phyloP scores from a whole-genome alignment of 2,797 vertebrate genomes.

The Xenentodon cancila region DNA sequence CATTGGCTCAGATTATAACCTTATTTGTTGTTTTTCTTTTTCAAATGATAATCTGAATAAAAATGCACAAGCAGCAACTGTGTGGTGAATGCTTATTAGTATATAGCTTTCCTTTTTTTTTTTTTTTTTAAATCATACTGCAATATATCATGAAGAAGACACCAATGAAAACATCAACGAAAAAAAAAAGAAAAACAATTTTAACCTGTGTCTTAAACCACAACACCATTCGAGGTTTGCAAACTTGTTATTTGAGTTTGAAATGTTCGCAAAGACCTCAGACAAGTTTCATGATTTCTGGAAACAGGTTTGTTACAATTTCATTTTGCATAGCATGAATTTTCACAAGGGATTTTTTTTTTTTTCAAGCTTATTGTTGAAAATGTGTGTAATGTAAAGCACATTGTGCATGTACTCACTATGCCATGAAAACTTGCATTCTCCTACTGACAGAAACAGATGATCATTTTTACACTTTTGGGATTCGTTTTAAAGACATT shows the following conservation, averaged over 20 bases:
- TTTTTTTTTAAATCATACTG: conserved; percentile 39
- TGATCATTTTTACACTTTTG: conserved; percentile 2
- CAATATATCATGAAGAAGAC: conserved; percentile 62
- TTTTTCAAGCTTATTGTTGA: conserved; percentile 44
- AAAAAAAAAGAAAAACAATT: conserved; percentile 39
- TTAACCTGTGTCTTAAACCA: conserved; percentile 28
- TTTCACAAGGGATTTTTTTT: conserved; percentile 55
- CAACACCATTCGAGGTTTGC: conserved; percentile 45
- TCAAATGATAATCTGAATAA: conserved; percentile 54
- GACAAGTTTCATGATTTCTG: not conserved
- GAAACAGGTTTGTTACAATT: conserved; percentile 47
- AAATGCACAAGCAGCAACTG: conserved; percentile 70
- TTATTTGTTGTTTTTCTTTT: conserved; percentile 35
- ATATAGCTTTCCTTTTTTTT: conserved; percentile 19
- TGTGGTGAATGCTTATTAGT: conserved; percentile 50
- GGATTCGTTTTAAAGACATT: conserved; percentile 19
- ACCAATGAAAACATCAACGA: conserved; percentile 57
- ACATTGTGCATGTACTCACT: conserved; percentile 8
- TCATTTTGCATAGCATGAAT: conserved; percentile 76
- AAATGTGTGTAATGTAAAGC: conserved; percentile 41
- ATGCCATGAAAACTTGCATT: conserved; percentile 9
- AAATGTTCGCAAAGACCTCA: conserved; percentile 38
- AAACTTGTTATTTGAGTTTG: conserved; percentile 54
- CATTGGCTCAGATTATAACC: conserved; percentile 65
- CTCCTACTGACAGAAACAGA: conserved; percentile 23